Base-by-base conservation (phyloP, 2,113 vertebrate species). In the Eurystomus gularis region DNA sequence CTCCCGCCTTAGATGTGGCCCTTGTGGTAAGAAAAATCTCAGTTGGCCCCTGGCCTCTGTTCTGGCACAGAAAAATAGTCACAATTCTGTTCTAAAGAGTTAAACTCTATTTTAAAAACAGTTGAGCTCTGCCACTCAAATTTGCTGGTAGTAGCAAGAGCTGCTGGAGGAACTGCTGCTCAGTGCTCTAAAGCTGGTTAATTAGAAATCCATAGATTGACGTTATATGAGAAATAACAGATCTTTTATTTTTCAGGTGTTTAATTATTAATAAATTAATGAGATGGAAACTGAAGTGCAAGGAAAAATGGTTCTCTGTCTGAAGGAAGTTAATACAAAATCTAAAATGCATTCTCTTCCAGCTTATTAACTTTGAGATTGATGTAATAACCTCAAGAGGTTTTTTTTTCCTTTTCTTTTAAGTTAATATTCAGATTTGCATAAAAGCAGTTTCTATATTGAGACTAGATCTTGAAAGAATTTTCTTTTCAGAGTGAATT, bases 231-330 rank as follows among this genome's bases (percentile, higher is more conserved):
- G 73, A 75, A 94, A 87, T 94, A 96, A 90, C 8, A 92, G 71
- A 84, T 72, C 72, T 92, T 91, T 94, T 95, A 86, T 88, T 96
- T 88, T 95, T 86, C 73, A 93, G 37, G 31, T 91, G 79, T 86
- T 97, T 96, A 95, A 97, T 97, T 96, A 97, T 97, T 97, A 96
- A 97, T 94, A 90, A 90, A 91, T 82, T 94, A 97, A 97, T 97
- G 88, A 92, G 62, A 88, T 84, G 91, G 90, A 97, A 97, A 95
- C 87, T 40, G 72, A 84, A 84, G n/a, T 57, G 69, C 54, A 80
- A 86, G 71, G n/a, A 90, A 88, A 92, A 94, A 94, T 42, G 78
- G 65, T 76, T 89, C 71, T 88, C 82, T 66, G 58, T 68, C 90
- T 84, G 75, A 92, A 96, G 48, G 49, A 92, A 92, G 82, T 96